Conservation (phyloP, 2,113 vertebrate genomes). For the Pseudopipra pipra region DNA sequence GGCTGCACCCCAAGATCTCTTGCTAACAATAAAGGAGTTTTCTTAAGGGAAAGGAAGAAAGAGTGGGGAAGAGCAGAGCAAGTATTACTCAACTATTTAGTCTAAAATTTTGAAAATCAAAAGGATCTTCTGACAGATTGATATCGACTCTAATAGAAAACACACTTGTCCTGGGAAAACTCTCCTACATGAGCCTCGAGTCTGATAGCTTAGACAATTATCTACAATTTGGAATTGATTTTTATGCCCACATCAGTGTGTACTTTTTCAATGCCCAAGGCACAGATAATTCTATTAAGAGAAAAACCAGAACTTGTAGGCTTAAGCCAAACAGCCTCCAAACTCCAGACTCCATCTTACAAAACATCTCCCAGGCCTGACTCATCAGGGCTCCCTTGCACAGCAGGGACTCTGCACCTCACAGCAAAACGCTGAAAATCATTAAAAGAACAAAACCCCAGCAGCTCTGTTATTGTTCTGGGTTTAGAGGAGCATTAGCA, state of each 20-base stretch:
- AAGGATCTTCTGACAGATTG: conserved; percentile 71
- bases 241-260: conserved; percentile 67
- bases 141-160: conserved; percentile 72
- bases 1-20: conserved; percentile 46
- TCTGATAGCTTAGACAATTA: conserved; percentile 67
- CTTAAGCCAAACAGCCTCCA: conserved; percentile 50
- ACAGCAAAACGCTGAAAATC: neutral
- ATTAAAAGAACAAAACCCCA: conserved; percentile 1
- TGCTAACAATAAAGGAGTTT: conserved; percentile 66
- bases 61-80: conserved; percentile 27
- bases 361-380: neutral
- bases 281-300: conserved; percentile 55
- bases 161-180: conserved; percentile 61
- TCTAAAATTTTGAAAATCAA: conserved; percentile 73
- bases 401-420: neutral
- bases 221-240: conserved; percentile 67
- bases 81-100: conserved; percentile 77
- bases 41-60: conserved; percentile 61
- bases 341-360: conserved; percentile 30
- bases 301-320: neutral
- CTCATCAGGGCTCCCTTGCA: neutral
- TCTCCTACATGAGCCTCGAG: conserved; percentile 59
- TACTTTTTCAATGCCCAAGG: conserved; percentile 50
- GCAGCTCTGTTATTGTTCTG: conserved; percentile 28
- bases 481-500: conserved; percentile 36